Evolutionary conservation across 2,113 vertebrate genomes (phyloP).

Genomic region (Onychorhynchus coronatus): DNA sequence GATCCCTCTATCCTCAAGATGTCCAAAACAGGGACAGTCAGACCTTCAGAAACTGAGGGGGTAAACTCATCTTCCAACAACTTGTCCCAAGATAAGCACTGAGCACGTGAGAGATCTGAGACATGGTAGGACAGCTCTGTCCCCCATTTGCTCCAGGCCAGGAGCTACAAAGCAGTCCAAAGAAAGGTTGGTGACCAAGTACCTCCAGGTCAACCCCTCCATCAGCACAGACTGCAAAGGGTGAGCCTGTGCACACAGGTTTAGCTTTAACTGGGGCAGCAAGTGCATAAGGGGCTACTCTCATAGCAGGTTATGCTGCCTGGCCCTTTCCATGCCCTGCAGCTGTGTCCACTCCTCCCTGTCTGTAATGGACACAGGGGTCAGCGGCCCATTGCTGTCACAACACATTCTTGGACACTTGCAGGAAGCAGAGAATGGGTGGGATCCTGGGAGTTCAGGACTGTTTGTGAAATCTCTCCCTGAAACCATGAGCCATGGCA

Average conservation of each 20-base stretch:
- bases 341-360: not conserved
- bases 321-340: not conserved
- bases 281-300: not conserved
- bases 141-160: not conserved
- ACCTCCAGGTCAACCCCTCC: not conserved
- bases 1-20: not conserved
- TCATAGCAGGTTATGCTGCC: accelerated
- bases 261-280: not conserved
- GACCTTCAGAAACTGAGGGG: not conserved
- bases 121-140: not conserved
- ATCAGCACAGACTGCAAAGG: not conserved
- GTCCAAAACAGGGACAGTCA: not conserved
- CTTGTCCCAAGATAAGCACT: not conserved
- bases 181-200: not conserved
- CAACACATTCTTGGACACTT: not conserved
- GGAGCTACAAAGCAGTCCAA: not conserved
- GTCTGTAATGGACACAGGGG: not conserved
- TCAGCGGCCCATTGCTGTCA: not conserved
- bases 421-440: not conserved
- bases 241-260: not conserved
- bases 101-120: not conserved
- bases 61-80: not conserved
- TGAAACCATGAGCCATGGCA: not conserved
- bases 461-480: not conserved
- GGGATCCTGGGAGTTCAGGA: not conserved